Percentiles rank a stretch among this genome's conserved stretches.
These are phyloP conservation scores for Tuberolachnus salignus DNA, from an alignment of 2,888 invertebrate genomes.

Conservation along the genomic window DNA sequence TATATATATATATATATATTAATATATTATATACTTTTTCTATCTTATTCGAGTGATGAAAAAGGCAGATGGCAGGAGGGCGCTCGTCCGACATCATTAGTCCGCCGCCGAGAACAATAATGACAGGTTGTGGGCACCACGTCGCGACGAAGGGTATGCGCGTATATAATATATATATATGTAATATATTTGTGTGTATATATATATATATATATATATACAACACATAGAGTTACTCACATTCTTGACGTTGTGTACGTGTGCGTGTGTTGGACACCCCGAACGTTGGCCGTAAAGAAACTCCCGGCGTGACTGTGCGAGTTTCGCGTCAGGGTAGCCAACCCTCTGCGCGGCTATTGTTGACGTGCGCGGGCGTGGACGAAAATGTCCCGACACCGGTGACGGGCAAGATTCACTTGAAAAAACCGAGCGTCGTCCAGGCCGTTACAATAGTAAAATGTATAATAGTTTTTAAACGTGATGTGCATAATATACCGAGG, in stretches of 20 bases:
- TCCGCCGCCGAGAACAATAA: conserved; percentile 52
- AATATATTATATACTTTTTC: not conserved
- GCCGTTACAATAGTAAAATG: no score
- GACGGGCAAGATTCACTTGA: no score
- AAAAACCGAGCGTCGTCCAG: no score
- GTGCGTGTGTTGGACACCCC: not conserved
- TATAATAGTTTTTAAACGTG: no score
- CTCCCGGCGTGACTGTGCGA: conserved; percentile 23
- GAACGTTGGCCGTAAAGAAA: not conserved
- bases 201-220: no score
- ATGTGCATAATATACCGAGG: no score
- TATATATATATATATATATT: no score
- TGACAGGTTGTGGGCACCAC: conserved; percentile 53
- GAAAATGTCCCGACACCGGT: no score
- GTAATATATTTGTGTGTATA: no score
- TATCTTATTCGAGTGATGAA: conserved; percentile 42
- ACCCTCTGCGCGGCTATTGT: conserved; percentile 8
- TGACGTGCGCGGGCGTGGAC: no score
- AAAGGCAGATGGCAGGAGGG: conserved; percentile 52
- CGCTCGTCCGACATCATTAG: conserved; percentile 53
- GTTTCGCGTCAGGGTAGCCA: conserved; percentile 37
- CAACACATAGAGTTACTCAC: not conserved
- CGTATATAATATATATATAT: conserved; percentile 11
- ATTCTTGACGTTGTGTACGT: conserved; percentile 14
- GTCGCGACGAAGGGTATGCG: conserved; percentile 43